These are phyloP conservation scores for Branchipolynoe longqiensis DNA, from an alignment of 2,888 invertebrate genomes.

Conservation along the genomic window DNA sequence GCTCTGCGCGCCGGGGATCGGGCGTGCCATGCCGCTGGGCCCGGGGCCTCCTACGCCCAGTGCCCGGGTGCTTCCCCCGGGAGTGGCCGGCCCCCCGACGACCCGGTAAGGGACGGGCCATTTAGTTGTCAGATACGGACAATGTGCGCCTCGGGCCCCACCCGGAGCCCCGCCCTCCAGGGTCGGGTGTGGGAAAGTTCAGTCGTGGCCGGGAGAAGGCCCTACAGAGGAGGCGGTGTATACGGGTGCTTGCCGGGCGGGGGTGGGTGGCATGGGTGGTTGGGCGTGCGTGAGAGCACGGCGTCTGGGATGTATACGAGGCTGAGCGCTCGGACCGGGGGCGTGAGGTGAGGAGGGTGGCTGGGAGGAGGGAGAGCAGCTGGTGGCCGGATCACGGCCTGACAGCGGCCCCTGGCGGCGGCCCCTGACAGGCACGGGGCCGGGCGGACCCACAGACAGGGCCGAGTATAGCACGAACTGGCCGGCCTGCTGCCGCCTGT, in stretches of 20 bases:
- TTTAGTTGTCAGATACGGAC: slow-evolving; percentile 19
- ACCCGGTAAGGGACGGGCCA: neutral
- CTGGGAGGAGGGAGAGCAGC: neutral
- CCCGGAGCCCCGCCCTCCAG: neutral
- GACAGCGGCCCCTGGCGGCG: slow-evolving; percentile 13
- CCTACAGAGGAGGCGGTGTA: too few relatives aligned
- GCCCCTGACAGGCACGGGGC: neutral
- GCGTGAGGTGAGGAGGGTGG: neutral
- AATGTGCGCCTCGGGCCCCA: slow-evolving; percentile 3
- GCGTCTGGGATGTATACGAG: neutral
- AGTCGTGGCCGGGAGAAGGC: slow-evolving; percentile 16
- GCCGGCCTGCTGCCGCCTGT: slow-evolving; percentile 23
- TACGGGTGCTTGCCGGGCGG: too few relatives aligned
- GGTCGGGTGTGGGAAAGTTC: slow-evolving; percentile 44
- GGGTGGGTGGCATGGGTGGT: neutral
- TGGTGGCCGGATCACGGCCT: slow-evolving; percentile 38
- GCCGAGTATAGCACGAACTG: slow-evolving; percentile 23
- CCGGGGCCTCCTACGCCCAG: neutral
- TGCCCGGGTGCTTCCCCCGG: neutral
- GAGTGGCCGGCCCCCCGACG: neutral
- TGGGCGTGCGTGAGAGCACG: neutral
- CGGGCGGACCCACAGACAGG: slow-evolving; percentile 11
- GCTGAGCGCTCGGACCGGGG: neutral
- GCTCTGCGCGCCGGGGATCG: neutral
- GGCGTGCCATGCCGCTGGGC: neutral